Evolutionary conservation across 2,113 vertebrate genomes (phyloP), one percentile per base, ranked within the genome.

Genomic region (Neolamprologus fasciatus): DNA sequence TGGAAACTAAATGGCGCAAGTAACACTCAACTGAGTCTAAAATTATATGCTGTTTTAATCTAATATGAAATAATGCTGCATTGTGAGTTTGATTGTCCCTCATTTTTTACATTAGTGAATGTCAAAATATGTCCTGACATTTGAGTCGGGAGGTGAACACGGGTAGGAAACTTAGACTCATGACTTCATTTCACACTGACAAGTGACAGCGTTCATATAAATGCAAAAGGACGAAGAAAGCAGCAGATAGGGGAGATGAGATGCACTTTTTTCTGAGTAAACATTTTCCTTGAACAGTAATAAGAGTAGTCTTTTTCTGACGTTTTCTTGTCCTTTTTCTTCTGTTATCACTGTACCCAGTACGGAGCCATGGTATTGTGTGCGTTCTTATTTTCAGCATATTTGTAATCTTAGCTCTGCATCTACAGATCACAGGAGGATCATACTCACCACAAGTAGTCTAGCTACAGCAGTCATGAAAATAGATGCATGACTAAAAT

Each of bases 1-100:
- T 96, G 96, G 96, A 96, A 97, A 96, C 96, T 93, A 96, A 95
- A 96, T 89, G 92, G 92, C 37, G 82, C 91, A 94, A 94, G 93
- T 93, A 94, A 94, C 94, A 93, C 94, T 94, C 93, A 95, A 94
- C 93, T 84, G 89, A 54, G 88, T 95, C 94, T 96, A 96, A 95
- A 95, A 91, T 90, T 92, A 93, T 89, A 87, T 91, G 78, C 87
- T 81, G 80, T 91, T 93, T 93, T 92, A 90, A 93, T 93, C 88
- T 89, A 88, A 91, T 91, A 85, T 88, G 80, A 93, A 93, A 93
- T 87, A 7, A 89, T 92, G 86, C 55, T 51, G 57, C 80, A 81
- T 88, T 4, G 35, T 71, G 47, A 79, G 86, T 89, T 85, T 89
- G 47, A 82, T 82, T 28, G 23, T 58, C 86, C 78, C 86, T 91